A percentile compares a stretch with the other conserved stretches of the same genome.
phyloP scores from a whole-genome alignment of 2,113 vertebrate species.

The Siniperca knerii region DNA sequence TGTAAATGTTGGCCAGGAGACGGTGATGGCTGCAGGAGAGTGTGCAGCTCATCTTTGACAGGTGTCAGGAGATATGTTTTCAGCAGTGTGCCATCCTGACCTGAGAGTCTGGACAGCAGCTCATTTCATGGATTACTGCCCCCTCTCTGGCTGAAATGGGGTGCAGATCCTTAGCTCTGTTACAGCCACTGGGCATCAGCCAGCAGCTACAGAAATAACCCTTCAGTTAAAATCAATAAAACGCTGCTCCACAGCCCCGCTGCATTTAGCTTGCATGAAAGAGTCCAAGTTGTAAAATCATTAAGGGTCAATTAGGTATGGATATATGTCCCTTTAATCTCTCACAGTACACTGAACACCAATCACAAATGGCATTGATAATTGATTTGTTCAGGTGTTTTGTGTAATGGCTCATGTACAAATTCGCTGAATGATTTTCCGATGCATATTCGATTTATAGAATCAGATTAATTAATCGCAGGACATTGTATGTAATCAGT shows the following conservation, averaged over 20 bases:
- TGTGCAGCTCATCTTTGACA: constrained; percentile 22
- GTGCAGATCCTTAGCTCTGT: constrained; percentile 16
- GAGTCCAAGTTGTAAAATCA: constrained; percentile 22
- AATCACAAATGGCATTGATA: neutral
- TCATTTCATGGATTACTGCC: constrained; percentile 61
- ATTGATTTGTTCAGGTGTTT: neutral
- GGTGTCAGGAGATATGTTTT: constrained; percentile 31
- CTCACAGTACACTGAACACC: neutral
- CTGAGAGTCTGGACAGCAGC: constrained; percentile 28
- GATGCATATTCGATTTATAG: neutral
- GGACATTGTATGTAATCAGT: too few relatives aligned
- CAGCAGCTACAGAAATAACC: constrained; percentile 21
- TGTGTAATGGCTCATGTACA: neutral
- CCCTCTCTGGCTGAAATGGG: constrained; percentile 14
- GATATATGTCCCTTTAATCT: neutral
- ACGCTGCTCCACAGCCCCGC: constrained; percentile 6
- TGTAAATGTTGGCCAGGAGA: constrained; percentile 10
- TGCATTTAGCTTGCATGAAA: neutral
- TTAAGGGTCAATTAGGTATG: constrained; percentile 9
- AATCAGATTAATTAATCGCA: neutral
- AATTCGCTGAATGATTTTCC: neutral
- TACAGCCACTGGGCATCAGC: constrained; percentile 16
- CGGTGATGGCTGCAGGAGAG: constrained; percentile 14
- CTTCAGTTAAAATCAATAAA: constrained; percentile 35
- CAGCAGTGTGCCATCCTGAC: constrained; percentile 22